These are phyloP conservation scores for Tadarida brasiliensis DNA, from an alignment of 2,797 vertebrate species.

Conservation along the genomic window DNA sequence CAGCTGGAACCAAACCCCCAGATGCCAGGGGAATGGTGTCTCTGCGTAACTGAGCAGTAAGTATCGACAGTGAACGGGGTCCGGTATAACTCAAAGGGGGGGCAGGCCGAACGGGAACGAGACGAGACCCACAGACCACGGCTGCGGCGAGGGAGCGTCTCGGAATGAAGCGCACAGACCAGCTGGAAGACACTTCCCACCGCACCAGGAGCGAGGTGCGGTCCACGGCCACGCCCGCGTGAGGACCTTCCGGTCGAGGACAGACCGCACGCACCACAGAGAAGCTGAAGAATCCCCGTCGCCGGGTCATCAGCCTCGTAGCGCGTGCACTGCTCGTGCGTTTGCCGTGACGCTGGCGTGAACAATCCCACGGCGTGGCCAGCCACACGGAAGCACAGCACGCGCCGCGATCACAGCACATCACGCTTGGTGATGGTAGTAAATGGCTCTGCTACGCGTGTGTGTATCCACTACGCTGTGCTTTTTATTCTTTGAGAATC, in stretches of 20 bases:
- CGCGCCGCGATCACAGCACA: not conserved
- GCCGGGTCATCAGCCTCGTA: accelerated
- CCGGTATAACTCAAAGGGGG: not conserved
- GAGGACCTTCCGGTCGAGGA: not conserved
- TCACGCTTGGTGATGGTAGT: not conserved
- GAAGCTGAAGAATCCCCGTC: not conserved
- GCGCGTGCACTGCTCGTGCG: accelerated
- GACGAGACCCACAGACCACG: not conserved
- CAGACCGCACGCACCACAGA: accelerated
- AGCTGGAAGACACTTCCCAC: not conserved
- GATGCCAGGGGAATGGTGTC: not conserved
- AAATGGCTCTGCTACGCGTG: not conserved
- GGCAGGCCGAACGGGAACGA: not conserved
- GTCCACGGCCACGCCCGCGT: not conserved
- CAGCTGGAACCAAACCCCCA: not conserved
- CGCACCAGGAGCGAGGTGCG: not conserved
- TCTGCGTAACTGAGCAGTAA: accelerated
- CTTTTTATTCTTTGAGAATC: not conserved
- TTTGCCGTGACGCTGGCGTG: not conserved
- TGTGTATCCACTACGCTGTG: not conserved
- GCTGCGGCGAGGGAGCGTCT: not conserved
- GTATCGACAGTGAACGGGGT: too few relatives aligned
- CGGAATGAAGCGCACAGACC: not conserved
- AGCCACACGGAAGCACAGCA: not conserved
- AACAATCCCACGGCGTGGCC: not conserved